Conservation (phyloP, 2,888 invertebrate species). For the Euphydryas editha region DNA sequence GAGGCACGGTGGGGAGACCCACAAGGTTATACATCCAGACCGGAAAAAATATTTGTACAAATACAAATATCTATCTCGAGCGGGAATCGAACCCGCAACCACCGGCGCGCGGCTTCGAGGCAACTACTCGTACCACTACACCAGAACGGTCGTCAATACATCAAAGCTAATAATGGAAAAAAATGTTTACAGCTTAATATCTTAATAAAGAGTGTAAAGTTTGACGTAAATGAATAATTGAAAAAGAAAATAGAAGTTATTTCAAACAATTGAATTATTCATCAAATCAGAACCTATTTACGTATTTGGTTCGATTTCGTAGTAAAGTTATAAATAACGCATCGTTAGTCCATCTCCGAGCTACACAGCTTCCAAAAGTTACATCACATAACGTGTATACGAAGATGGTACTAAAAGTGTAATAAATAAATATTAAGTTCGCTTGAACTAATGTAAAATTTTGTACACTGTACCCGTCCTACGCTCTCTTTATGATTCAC, state of each 20-base stretch:
- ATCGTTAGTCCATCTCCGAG: slow-evolving; percentile 4
- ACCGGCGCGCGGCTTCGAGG: too few species aligned
- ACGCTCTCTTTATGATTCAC: slow-evolving; percentile 69
- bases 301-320: slow-evolving; percentile 11
- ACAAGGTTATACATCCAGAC: too few species aligned
- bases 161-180: too few species aligned
- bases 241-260: neutral
- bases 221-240: neutral
- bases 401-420: neutral
- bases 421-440: slow-evolving; percentile 11
- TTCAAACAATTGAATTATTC: neutral
- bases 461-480: slow-evolving; percentile 49
- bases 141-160: too few species aligned
- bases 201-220: neutral
- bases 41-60: too few species aligned
- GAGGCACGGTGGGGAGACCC: too few species aligned
- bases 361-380: neutral
- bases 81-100: too few species aligned
- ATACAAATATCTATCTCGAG: too few species aligned
- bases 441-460: neutral
- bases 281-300: neutral
- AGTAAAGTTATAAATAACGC: slow-evolving; percentile 15
- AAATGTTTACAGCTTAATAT: too few species aligned
- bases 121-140: too few species aligned
- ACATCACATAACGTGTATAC: neutral